Evolutionary conservation across 2,797 vertebrate species (phyloP).

Genomic region (Euphonia xanthogaster): DNA sequence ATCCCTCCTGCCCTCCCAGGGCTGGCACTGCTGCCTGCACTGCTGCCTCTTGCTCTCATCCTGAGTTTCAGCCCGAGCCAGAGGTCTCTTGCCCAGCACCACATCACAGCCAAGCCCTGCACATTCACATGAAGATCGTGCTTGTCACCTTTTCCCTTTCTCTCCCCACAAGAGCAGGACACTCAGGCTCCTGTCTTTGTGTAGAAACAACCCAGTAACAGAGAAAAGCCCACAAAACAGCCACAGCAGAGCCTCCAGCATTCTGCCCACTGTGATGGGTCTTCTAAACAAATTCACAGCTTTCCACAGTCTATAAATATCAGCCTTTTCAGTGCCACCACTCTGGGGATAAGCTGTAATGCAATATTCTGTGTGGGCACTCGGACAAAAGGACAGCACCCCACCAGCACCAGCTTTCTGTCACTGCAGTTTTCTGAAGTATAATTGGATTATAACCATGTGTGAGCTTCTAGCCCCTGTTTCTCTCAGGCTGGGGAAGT

Average conservation of each 20-base stretch:
- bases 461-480: not conserved
- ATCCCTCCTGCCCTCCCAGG: not conserved
- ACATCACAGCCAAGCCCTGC: not conserved
- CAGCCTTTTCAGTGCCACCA: not conserved
- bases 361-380: not conserved
- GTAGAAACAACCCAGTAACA: not conserved
- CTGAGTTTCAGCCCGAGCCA: not conserved
- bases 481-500: not conserved
- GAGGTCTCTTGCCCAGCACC: not conserved
- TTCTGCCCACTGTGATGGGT: accelerated
- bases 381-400: slow-evolving; percentile 41
- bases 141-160: not conserved
- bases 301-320: slow-evolving; percentile 20
- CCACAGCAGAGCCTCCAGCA: not conserved
- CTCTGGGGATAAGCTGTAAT: not conserved
- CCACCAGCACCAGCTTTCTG: slow-evolving; percentile 10
- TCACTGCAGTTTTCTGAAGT: not conserved
- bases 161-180: not conserved
- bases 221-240: not conserved
- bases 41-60: not conserved
- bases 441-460: slow-evolving; percentile 48
- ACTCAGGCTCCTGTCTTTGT: not conserved
- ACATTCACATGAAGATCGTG: accelerated
- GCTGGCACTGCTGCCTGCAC: not conserved
- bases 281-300: not conserved